Evolutionary conservation across 1,140 invertebrate genomes (phyloP), one percentile per base, ranked within the genome.

Genomic region (Coelopa frigida): DNA sequence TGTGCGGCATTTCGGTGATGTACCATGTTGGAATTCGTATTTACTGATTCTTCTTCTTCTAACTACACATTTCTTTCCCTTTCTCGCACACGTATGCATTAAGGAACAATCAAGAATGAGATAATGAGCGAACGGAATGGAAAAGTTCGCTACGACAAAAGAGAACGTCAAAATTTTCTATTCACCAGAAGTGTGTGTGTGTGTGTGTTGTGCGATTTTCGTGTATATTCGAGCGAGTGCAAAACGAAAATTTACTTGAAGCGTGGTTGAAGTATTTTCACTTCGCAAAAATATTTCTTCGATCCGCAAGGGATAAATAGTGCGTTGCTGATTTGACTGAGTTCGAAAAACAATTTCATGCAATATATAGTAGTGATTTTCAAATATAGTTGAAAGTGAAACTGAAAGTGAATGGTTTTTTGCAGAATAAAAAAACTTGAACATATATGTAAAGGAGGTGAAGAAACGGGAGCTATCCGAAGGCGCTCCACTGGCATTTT

Each of bases 401-500:
- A 42, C 17, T 27, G 26, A 29, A n/a, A 29, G 10, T 29, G 21
- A 42, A 29, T 29, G 14, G 23, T n/a, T n/a, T n/a, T n/a, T n/a
- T 41, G 24, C 4, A 22, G 22, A 42, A 20, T 29, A 29, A 29
- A 14, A 18, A 29, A 42, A 12, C 14, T 14, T 10, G 32, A 18
- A 29, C 27, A 20, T 42, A 29, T 29, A 29, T 22, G 14, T 20
- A 42, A 20, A 29, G 24, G 21, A 26, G 15, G 40, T 14, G 40
- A 29, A 42, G 26, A 14, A 26, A 17, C 24, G 29, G 20, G 29
- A 26, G 22, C 18, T 40, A 15, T 14, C 15, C 24, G 32, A 42
- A 22, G 40, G 40, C 40, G 40, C 23, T 42, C 40, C 40, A 29
- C 40, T 42, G 40, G 40, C 40, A 42, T n/a, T 29, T 42, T 27